These are phyloP conservation scores for Drosophila kepulauana DNA, from an alignment of 1,140 invertebrate genomes.

Conservation along the genomic window DNA sequence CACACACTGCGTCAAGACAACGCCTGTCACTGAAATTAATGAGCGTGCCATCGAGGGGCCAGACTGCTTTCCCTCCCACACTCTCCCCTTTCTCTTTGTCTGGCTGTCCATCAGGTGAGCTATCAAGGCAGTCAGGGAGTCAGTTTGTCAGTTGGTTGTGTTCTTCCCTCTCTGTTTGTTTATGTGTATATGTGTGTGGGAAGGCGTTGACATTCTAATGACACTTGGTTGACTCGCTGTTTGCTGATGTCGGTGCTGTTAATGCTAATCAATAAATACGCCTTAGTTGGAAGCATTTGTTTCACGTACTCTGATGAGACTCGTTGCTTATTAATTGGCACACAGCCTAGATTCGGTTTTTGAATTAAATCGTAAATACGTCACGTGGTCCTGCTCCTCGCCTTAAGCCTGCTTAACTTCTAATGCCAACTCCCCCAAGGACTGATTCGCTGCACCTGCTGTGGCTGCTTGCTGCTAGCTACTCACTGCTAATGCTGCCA, in stretches of 20 bases:
- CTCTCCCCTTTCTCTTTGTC: background rate
- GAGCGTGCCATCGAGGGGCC: conserved; percentile 45
- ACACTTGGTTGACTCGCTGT: conserved; percentile 73
- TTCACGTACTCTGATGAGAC: conserved; percentile 30
- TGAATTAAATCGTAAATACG: background rate
- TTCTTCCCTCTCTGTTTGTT: conserved; percentile 23
- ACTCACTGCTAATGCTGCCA: conserved; percentile 46
- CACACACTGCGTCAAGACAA: conserved; percentile 44
- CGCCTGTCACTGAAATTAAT: conserved; percentile 68
- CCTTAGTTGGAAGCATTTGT: conserved; percentile 27
- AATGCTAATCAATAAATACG: conserved; percentile 75
- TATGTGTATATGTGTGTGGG: too few relatives aligned
- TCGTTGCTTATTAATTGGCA: conserved; percentile 16
- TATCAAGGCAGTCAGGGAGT: conserved; percentile 41
- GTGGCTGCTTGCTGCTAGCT: background rate
- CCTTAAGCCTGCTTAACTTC: background rate
- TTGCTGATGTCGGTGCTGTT: conserved; percentile 52
- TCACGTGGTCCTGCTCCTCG: background rate
- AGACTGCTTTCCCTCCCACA: too few relatives aligned
- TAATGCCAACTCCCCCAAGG: background rate
- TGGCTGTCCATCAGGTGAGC: conserved; percentile 23
- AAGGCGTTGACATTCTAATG: conserved; percentile 74
- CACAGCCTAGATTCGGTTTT: background rate
- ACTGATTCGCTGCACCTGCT: conserved; percentile 1
- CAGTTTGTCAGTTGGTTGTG: conserved; percentile 17